Percentiles rank a stretch among this genome's conserved stretches.
Conservation (phyloP, 2,113 vertebrate species). For the Lipotes vexillifer region DNA sequence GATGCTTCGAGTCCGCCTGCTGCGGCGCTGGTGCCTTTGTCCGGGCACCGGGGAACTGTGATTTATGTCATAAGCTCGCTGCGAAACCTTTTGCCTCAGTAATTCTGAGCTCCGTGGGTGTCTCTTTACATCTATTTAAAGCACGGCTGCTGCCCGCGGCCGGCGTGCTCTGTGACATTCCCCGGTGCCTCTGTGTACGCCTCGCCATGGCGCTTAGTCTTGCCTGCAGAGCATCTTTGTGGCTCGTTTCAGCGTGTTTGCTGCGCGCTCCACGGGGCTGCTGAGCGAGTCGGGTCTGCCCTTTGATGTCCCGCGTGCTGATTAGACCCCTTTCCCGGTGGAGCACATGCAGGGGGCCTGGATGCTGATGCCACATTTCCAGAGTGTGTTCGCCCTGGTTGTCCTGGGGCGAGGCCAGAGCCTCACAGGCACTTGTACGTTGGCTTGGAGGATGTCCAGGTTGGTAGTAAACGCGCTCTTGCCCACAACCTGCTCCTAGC, state of each 20-base stretch:
- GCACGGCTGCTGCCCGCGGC: slow-evolving; percentile 6
- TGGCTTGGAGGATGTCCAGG: background rate
- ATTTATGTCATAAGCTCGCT: slow-evolving; percentile 57
- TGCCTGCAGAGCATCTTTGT: background rate
- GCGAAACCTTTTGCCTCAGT: slow-evolving; percentile 58
- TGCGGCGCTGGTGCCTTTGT: background rate
- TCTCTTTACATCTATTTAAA: slow-evolving; percentile 57
- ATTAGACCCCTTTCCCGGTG: background rate
- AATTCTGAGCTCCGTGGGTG: slow-evolving; percentile 49
- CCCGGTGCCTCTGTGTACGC: background rate
- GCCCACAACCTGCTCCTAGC: background rate
- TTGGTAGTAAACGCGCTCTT: rapidly evolving
- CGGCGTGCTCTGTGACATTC: background rate
- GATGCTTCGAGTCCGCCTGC: background rate
- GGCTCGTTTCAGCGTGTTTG: background rate
- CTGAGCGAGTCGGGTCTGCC: background rate
- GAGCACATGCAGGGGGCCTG: background rate
- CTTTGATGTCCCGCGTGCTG: background rate
- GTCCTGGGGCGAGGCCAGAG: background rate
- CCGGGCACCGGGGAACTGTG: slow-evolving; percentile 6
- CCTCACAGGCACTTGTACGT: rapidly evolving
- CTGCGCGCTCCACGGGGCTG: background rate
- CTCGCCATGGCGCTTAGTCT: background rate
- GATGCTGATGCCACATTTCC: background rate
- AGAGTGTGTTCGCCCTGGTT: rapidly evolving